phyloP scores from a whole-genome alignment of 2,113 vertebrate species.

The Hippocampus comes region DNA sequence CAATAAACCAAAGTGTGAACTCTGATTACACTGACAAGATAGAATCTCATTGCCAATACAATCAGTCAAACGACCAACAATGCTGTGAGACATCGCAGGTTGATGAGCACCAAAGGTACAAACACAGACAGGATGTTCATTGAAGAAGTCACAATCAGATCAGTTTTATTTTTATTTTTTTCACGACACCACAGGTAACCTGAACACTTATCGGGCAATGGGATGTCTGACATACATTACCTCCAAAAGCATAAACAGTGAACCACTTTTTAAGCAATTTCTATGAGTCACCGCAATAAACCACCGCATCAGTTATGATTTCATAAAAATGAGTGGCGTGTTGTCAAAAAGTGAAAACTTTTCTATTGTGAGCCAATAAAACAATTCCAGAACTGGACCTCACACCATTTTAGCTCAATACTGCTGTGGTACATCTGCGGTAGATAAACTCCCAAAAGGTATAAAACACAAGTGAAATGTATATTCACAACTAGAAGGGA shows the following conservation, averaged over 20 bases:
- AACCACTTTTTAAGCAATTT: neutral
- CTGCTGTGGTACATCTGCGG: neutral
- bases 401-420: neutral
- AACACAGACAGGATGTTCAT: neutral
- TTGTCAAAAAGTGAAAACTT: neutral
- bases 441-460: neutral
- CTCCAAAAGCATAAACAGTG: neutral
- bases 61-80: neutral
- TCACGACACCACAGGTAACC: neutral
- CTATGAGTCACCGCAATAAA: neutral
- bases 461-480: neutral
- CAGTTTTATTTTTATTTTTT: neutral
- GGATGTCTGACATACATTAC: neutral
- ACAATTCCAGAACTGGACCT: neutral
- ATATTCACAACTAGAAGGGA: neutral
- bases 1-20: neutral
- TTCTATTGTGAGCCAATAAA: neutral
- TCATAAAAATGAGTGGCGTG: neutral
- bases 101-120: constrained; percentile 17
- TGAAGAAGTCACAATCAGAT: neutral
- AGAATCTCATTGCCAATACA: neutral
- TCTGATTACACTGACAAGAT: neutral
- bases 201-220: neutral
- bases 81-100: constrained; percentile 34
- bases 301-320: neutral